Conservation (phyloP, 2,888 invertebrate species). For the Chirona hameri region DNA sequence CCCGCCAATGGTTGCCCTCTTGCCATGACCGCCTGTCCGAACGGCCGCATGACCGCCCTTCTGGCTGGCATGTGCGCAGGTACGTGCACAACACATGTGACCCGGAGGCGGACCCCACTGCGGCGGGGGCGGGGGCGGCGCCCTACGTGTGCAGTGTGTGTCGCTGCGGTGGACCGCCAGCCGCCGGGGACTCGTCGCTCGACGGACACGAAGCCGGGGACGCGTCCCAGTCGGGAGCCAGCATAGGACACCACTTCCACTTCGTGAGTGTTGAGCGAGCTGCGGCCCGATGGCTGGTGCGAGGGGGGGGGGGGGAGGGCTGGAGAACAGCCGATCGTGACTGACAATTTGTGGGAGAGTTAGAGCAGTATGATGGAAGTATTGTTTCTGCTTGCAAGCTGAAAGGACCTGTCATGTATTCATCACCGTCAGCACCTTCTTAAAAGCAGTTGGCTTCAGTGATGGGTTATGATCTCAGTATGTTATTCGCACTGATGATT, state of each 20-base stretch:
- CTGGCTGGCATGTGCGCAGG: conserved; percentile 51
- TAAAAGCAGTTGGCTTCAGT: no score
- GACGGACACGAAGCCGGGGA: conserved; percentile 33
- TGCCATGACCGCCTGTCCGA: no score
- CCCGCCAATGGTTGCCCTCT: no score
- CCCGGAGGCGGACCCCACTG: conserved; percentile 74
- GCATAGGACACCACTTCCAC: not conserved
- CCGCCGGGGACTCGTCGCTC: conserved; percentile 30
- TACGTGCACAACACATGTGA: conserved; percentile 54
- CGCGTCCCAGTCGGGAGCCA: conserved; percentile 5
- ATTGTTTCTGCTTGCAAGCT: no score
- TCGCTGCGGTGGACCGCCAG: conserved; percentile 36
- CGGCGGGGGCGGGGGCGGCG: conserved; percentile 57
- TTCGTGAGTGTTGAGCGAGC: not conserved
- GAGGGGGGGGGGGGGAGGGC: not conserved
- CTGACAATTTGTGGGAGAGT: no score
- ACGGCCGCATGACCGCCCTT: no score
- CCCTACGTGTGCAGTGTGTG: conserved; percentile 85
- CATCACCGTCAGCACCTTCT: no score
- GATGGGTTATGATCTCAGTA: no score
- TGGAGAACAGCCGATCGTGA: not conserved
- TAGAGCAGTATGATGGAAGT: no score
- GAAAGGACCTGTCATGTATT: no score
- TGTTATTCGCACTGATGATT: no score
- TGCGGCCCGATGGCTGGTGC: not conserved